Base-by-base conservation (phyloP, 2,797 vertebrate species). In the Columba guinea region DNA sequence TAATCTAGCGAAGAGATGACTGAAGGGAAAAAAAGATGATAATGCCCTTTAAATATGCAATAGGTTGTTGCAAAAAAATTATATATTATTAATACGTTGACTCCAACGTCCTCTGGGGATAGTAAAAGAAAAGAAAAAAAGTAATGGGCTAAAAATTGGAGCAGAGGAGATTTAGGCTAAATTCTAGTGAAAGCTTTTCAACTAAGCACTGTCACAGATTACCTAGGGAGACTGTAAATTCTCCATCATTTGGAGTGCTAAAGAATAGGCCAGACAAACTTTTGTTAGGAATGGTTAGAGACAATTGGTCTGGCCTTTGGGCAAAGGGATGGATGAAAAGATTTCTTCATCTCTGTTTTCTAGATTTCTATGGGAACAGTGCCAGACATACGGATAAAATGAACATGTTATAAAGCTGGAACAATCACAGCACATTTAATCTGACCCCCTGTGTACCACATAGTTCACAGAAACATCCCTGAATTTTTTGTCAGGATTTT, bases 101-200 rank as follows among this genome's bases (percentile, higher is more conserved):
- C 28, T 86, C 26, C 26, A 71, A 3, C 37, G 51, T 87, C 81
- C 81, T 90, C 28, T 62, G 55, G 34, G 65, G 46, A 64, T 10
- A 60, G 46, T 16, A 74, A 78, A 90, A 52, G 4, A 5, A 20
- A 37, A 3, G 12, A 15, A 28, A 27, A 37, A n/a, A 67, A 19
- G 44, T 75, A 83, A 92, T 39, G 20, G 35, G 62, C 32, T 82
- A 59, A 89, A 89, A 84, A 92, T 34, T 76, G 51, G 74, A 92
- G 51, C 55, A 78, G 34, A 44, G 23, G 58, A 96, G 77, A 87
- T 64, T 80, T 78, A 55, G 28, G 34, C 13, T 83, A 91, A 76
- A 51, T 88, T 95, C 39, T 19, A 91, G 71, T 44, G 59, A 87
- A 87, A 90, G 65, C 35, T 90, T 93, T 85, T 93, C 41, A 77